These are phyloP conservation scores for Dexiosoma caninum DNA, from an alignment of 2,888 invertebrate genomes.

Conservation along the genomic window DNA sequence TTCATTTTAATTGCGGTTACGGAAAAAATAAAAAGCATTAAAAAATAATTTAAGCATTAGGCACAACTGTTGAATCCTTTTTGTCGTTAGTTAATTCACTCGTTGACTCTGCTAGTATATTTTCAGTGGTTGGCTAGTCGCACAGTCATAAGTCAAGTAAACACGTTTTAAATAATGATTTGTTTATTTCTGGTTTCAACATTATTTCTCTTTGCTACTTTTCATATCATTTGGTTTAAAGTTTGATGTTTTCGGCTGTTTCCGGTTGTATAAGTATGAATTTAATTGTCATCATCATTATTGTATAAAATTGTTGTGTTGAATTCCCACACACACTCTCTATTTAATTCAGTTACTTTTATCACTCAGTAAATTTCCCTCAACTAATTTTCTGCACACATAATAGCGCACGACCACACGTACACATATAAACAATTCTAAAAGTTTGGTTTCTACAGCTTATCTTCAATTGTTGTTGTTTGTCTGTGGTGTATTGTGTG, in stretches of 20 bases:
- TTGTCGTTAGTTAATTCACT: constrained; percentile 22
- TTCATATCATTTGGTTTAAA: constrained; percentile 3
- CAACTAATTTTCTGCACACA: background rate
- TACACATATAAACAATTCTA: background rate
- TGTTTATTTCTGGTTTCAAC: constrained; percentile 4
- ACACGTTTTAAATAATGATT: background rate
- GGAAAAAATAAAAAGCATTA: background rate
- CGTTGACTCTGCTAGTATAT: background rate
- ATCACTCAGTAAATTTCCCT: background rate
- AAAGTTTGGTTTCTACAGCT: background rate
- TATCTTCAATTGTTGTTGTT: background rate
- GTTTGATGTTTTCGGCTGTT: constrained; percentile 14
- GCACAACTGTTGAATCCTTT: constrained; percentile 21
- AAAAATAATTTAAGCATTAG: background rate
- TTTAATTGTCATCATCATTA: constrained; percentile 15
- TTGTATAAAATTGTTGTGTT: background rate
- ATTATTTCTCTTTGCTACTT: background rate
- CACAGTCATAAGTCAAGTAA: background rate
- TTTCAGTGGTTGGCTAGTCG: background rate
- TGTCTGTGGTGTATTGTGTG: background rate
- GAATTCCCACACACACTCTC: background rate
- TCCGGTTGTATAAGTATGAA: constrained; percentile 14
- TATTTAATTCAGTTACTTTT: background rate
- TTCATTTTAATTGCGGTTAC: background rate
- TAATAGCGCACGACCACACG: background rate